Evolutionary conservation across 2,797 vertebrate genomes (phyloP).

Genomic region (Phalloptychus januarius): DNA sequence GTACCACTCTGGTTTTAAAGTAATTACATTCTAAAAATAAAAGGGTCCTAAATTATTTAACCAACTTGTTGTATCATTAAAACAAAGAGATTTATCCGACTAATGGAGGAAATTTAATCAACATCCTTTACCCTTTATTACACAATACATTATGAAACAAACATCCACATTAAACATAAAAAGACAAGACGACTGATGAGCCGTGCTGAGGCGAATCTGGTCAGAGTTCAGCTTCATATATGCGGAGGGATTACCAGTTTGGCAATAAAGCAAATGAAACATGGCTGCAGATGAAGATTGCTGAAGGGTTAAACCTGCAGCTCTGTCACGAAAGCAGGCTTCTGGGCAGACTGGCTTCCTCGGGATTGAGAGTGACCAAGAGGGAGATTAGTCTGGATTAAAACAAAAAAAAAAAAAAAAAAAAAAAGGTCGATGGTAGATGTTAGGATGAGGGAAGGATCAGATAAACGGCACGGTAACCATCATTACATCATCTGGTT

Average conservation of each 20-base stretch:
- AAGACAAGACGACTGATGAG: slow-evolving; percentile 43
- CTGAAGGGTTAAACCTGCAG: slow-evolving; percentile 32
- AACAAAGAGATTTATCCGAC: not conserved
- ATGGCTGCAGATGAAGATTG: slow-evolving; percentile 23
- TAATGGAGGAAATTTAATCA: slow-evolving; percentile 10
- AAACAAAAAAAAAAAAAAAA: slow-evolving; percentile 55
- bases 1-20: not conserved
- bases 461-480: slow-evolving; percentile 46
- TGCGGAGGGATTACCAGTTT: slow-evolving; percentile 59
- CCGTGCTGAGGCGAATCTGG: slow-evolving; percentile 30
- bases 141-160: slow-evolving; percentile 48
- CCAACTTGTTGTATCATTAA: not conserved
- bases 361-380: slow-evolving; percentile 40
- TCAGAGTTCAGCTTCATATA: slow-evolving; percentile 11
- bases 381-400: slow-evolving; percentile 80
- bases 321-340: slow-evolving; percentile 35
- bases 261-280: slow-evolving; percentile 30
- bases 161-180: slow-evolving; percentile 43
- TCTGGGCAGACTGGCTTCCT: slow-evolving; percentile 48
- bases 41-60: not conserved
- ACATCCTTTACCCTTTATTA: slow-evolving; percentile 20
- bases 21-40: slow-evolving; percentile 13
- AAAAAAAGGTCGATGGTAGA: slow-evolving; percentile 54
- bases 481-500: slow-evolving; percentile 62
- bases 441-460: slow-evolving; percentile 63